Evolutionary conservation across 2,888 invertebrate species (phyloP).

Genomic region (Pyralis farinalis): DNA sequence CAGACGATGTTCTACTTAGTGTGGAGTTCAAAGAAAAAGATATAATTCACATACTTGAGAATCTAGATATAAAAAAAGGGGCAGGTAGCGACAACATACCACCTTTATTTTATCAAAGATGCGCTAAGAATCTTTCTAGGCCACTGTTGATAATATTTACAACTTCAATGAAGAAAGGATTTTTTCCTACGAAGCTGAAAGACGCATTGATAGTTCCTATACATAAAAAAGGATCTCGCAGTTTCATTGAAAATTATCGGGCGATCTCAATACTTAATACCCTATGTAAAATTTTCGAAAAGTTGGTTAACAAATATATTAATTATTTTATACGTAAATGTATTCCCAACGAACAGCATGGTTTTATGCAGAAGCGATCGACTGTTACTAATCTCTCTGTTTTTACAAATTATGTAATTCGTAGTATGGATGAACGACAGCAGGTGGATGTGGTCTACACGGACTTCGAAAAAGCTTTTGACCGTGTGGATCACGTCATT

Average conservation of each 20-base stretch:
- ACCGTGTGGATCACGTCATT: neutral
- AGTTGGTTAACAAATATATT: neutral
- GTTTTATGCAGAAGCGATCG: neutral
- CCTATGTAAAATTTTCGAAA: neutral
- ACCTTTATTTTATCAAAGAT: neutral
- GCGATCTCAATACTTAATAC: no score
- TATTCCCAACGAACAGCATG: neutral
- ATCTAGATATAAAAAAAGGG: neutral
- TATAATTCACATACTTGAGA: neutral
- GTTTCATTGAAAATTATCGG: no score
- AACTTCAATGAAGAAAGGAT: neutral
- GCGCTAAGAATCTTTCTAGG: neutral
- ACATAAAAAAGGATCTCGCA: neutral
- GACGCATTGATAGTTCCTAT: neutral
- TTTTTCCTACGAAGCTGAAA: neutral
- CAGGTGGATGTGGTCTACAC: constrained; percentile 6
- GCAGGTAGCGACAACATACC: constrained; percentile 2
- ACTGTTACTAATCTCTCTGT: neutral
- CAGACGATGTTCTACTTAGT: no score
- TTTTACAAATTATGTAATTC: neutral
- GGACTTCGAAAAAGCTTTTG: neutral
- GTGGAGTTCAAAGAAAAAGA: no score
- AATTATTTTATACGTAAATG: neutral
- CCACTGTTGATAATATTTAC: neutral
- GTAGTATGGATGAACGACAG: neutral